Conservation (phyloP, 2,888 invertebrate genomes). For the Gastrophysa polygoni region DNA sequence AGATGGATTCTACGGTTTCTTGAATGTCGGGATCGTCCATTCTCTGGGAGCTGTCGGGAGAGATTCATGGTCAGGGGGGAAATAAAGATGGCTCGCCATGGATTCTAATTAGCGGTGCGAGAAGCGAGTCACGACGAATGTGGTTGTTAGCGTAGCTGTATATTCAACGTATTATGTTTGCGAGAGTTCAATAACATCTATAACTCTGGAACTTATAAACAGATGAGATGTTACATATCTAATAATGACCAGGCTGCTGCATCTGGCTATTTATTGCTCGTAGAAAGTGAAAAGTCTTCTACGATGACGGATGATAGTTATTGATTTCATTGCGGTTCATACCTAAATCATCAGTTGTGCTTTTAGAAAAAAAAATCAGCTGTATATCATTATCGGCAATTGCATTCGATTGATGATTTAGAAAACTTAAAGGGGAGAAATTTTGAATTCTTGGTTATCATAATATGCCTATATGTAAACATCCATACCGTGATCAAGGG, state of each 20-base stretch:
- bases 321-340: not conserved
- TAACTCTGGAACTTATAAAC: not conserved
- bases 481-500: too few species aligned
- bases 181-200: constrained; percentile 9
- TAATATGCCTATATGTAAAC: too few species aligned
- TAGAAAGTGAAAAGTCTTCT: not conserved
- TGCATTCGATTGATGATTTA: too few species aligned
- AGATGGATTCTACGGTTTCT: constrained; percentile 75
- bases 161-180: constrained; percentile 4
- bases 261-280: not conserved
- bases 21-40: constrained; percentile 77
- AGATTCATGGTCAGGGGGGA: constrained; percentile 18
- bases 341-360: not conserved
- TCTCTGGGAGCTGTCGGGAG: constrained; percentile 13
- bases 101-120: constrained; percentile 17
- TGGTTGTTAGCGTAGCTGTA: constrained; percentile 2
- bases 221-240: not conserved
- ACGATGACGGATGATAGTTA: not conserved
- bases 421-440: too few species aligned
- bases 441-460: too few species aligned
- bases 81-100: not conserved
- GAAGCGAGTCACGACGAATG: constrained; percentile 30
- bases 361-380: not conserved
- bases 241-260: not conserved
- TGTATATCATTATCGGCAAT: not conserved